Percentiles rank a stretch among this genome's conserved stretches.
Conservation (phyloP, 2,797 vertebrate species). For the Chloroceryle amazona region DNA sequence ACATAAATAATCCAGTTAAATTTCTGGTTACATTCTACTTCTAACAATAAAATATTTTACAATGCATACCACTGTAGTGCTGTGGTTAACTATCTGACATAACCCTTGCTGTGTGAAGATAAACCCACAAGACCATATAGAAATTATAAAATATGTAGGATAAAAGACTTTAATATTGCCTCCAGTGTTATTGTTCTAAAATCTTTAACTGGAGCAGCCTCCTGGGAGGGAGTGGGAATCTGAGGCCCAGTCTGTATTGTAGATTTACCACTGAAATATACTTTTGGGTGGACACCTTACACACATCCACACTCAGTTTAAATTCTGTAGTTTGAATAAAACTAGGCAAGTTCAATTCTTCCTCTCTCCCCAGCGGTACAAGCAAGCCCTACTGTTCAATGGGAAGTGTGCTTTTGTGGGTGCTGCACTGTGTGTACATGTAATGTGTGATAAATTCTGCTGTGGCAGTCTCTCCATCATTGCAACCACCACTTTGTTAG, state of each 20-base stretch:
- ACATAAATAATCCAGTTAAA: neutral
- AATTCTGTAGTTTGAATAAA: neutral
- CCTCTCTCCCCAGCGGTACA: neutral
- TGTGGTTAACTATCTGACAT: neutral
- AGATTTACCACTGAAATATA: neutral
- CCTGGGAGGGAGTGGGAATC: neutral
- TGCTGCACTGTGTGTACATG: neutral
- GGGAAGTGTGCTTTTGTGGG: neutral
- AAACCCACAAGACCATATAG: neutral
- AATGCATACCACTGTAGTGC: neutral
- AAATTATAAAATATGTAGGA: neutral
- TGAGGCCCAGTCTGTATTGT: fast-evolving
- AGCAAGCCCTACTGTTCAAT: fast-evolving
- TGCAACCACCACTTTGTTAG: neutral
- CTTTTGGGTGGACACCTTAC: neutral
- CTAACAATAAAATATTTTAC: neutral
- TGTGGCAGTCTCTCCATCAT: neutral
- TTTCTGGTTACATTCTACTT: neutral
- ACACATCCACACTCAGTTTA: neutral
- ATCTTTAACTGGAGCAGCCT: neutral
- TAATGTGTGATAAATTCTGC: neutral
- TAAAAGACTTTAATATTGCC: neutral
- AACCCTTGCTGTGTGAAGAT: neutral
- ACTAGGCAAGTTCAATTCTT: neutral
- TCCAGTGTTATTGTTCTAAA: neutral